Evolutionary conservation across 2,113 vertebrate genomes (phyloP).

Genomic region (Chionomys nivalis): DNA sequence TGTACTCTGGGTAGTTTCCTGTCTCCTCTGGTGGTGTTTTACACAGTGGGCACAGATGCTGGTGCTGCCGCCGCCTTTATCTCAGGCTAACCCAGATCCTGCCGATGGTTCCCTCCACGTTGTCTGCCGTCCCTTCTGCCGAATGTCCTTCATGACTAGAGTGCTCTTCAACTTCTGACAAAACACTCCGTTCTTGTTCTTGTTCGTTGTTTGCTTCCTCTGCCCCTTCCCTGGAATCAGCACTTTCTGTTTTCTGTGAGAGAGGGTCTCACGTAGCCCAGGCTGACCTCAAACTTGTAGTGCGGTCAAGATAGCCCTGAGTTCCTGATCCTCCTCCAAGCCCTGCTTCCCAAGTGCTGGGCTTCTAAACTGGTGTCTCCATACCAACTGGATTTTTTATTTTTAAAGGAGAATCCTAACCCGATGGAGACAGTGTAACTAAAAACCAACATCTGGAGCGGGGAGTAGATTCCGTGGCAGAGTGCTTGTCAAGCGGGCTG

Average conservation of each 20-base stretch:
- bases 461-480: not conserved
- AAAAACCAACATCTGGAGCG: not conserved
- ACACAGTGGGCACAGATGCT: not conserved
- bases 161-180: constrained; percentile 4
- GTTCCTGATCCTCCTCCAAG: not conserved
- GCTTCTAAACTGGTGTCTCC: not conserved
- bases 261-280: not conserved
- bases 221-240: not conserved
- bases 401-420: not conserved
- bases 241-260: not conserved
- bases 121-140: not conserved
- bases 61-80: not conserved
- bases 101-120: not conserved
- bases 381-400: not conserved
- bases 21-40: not conserved
- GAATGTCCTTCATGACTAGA: not conserved
- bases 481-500: not conserved
- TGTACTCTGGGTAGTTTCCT: not conserved
- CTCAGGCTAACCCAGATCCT: not conserved
- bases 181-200: constrained; percentile 26
- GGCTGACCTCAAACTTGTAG: not conserved
- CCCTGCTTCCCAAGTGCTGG: not conserved
- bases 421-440: not conserved
- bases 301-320: not conserved
- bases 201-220: constrained; percentile 15